A percentile compares a stretch with the other conserved stretches of the same genome.
Conservation (phyloP, 2,888 invertebrate genomes). For the Hirtodrosophila alboralis region DNA sequence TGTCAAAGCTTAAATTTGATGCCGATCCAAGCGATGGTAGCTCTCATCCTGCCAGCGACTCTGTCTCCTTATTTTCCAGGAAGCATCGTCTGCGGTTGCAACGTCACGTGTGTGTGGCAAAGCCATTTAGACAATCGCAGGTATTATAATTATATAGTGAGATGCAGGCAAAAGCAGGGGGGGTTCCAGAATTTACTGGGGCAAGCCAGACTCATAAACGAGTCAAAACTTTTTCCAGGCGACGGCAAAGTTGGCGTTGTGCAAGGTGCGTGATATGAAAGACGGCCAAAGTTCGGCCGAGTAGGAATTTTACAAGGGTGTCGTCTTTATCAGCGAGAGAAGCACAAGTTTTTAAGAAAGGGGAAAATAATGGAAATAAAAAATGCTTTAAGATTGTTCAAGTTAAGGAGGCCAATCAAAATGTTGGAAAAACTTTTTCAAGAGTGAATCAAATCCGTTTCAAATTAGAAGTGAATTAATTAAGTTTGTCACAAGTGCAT, state of each 20-base stretch:
- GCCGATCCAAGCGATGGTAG: conserved; percentile 3
- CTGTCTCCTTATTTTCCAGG: not conserved
- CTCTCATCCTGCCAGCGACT: not conserved
- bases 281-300: conserved; percentile 66
- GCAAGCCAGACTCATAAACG: conserved; percentile 31
- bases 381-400: conserved; percentile 20
- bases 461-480: conserved; percentile 65
- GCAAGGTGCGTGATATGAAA: conserved; percentile 71
- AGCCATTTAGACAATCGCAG: conserved; percentile 73
- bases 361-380: conserved; percentile 26
- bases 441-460: conserved; percentile 29
- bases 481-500: conserved; percentile 53
- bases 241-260: conserved; percentile 63
- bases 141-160: conserved; percentile 66
- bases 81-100: conserved; percentile 53
- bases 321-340: conserved; percentile 32
- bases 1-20: conserved; percentile 40
- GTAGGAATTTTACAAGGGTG: conserved; percentile 26
- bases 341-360: not conserved
- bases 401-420: conserved; percentile 38
- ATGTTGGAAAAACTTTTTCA: conserved; percentile 20
- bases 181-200: conserved; percentile 6
- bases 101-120: conserved; percentile 64
- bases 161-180: conserved; percentile 10
- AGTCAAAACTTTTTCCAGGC: conserved; percentile 52